phyloP scores from a whole-genome alignment of 2,797 vertebrate species.

The Gallinago stenura region DNA sequence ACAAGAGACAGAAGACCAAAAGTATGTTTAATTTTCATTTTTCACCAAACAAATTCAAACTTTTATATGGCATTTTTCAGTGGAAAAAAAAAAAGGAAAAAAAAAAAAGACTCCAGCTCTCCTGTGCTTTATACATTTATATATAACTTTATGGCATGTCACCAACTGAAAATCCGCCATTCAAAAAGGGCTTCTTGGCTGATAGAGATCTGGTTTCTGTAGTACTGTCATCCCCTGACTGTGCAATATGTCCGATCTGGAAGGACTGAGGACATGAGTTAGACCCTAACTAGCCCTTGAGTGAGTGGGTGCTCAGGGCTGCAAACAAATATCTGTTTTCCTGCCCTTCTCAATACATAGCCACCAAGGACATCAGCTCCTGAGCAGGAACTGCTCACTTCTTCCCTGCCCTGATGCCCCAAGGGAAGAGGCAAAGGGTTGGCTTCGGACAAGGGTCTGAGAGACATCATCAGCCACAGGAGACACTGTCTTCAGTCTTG shows the following conservation, averaged over 20 bases:
- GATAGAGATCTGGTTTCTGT: neutral
- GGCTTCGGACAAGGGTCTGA: neutral
- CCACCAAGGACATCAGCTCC: neutral
- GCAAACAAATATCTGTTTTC: neutral
- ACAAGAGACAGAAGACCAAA: neutral
- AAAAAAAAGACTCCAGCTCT: neutral
- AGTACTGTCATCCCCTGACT: neutral
- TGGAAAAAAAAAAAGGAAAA: accelerated
- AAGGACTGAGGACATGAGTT: neutral
- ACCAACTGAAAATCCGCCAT: neutral
- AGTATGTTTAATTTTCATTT: neutral
- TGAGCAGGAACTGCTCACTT: neutral
- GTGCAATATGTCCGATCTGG: neutral
- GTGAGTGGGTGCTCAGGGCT: neutral
- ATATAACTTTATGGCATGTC: neutral
- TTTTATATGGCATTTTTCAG: neutral
- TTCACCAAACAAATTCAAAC: accelerated
- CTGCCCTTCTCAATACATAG: neutral
- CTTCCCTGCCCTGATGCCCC: neutral
- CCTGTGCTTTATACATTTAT: neutral
- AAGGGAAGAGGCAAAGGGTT: neutral
- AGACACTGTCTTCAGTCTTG: accelerated
- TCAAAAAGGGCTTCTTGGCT: neutral
- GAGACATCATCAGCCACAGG: neutral
- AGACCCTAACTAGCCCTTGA: neutral